Evolutionary conservation across 2,797 vertebrate species (phyloP).

Genomic region (Neosilurus mollespiculum): DNA sequence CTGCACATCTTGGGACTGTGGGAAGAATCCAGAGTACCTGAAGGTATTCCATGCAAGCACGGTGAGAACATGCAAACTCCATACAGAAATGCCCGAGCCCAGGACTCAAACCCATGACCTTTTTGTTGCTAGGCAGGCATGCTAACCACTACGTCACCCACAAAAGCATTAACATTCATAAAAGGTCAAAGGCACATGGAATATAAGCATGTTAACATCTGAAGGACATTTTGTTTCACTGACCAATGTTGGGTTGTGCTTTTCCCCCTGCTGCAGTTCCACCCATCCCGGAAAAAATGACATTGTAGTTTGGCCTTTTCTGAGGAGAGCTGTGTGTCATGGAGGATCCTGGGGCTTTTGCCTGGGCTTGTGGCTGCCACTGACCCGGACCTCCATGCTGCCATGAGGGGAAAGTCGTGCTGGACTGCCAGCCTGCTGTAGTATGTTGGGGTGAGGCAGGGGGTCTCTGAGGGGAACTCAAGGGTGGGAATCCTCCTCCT

Average conservation of each 20-base stretch:
- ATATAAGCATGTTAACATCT: background rate
- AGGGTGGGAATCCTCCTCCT: constrained; percentile 85
- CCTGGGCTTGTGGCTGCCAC: constrained; percentile 72
- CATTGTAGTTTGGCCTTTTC: constrained; percentile 94
- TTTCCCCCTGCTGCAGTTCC: constrained; percentile 76
- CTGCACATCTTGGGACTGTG: no score
- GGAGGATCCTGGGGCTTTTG: constrained; percentile 62
- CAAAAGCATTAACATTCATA: background rate
- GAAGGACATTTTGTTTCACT: constrained; percentile 50
- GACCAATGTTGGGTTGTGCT: constrained; percentile 75
- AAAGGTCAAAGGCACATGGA: background rate
- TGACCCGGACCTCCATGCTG: constrained; percentile 67
- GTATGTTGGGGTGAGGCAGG: constrained; percentile 84
- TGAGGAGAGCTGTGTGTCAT: constrained; percentile 88
- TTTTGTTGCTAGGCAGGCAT: no score
- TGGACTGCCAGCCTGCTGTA: constrained; percentile 82
- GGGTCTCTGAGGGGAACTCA: constrained; percentile 88
- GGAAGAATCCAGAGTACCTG: no score
- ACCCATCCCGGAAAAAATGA: constrained; percentile 85
- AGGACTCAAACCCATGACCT: no score
- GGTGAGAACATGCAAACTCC: no score
- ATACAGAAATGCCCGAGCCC: no score
- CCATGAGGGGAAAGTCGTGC: constrained; percentile 75
- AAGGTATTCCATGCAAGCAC: no score
- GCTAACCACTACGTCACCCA: no score